A percentile compares a stretch with the other conserved stretches of the same genome.
Evolutionary conservation across 2,113 vertebrate species (phyloP).

Genomic region (Tretioscincus oriximinensis): DNA sequence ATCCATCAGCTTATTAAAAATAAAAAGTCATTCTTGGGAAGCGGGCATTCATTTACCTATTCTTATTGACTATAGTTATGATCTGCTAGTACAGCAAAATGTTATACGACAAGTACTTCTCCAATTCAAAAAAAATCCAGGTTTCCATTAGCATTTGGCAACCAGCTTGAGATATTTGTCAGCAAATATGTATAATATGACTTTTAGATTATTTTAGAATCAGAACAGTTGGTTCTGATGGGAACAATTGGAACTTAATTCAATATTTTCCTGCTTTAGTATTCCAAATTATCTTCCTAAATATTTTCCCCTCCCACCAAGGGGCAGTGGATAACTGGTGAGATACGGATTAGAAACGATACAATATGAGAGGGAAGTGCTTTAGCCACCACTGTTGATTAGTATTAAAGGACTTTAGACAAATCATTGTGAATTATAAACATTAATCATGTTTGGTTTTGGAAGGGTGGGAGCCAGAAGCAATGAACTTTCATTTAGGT

Average conservation of each 20-base stretch:
- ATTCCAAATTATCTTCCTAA: not conserved
- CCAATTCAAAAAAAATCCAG: accelerated
- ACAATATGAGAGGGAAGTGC: not conserved
- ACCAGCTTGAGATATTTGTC: not conserved
- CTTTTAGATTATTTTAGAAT: not conserved
- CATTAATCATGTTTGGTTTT: too few species aligned
- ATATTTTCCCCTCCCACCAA: too few species aligned
- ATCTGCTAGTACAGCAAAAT: not conserved
- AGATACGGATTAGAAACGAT: not conserved
- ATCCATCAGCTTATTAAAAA: constrained; percentile 44
- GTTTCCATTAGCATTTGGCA: constrained; percentile 20
- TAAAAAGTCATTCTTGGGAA: not conserved
- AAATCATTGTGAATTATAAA: too few species aligned
- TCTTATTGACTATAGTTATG: not conserved
- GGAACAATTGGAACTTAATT: not conserved
- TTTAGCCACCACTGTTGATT: too few species aligned
- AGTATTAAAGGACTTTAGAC: too few species aligned
- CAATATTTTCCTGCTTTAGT: not conserved
- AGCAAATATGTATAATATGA: not conserved
- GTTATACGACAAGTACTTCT: not conserved
- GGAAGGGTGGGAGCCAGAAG: too few species aligned
- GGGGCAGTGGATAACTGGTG: too few species aligned
- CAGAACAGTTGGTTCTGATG: not conserved
- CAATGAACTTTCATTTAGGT: too few species aligned
- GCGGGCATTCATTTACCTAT: constrained; percentile 16